These are phyloP conservation scores for Peromyscus melanophrys DNA, from an alignment of 2,797 vertebrate species.

Conservation along the genomic window DNA sequence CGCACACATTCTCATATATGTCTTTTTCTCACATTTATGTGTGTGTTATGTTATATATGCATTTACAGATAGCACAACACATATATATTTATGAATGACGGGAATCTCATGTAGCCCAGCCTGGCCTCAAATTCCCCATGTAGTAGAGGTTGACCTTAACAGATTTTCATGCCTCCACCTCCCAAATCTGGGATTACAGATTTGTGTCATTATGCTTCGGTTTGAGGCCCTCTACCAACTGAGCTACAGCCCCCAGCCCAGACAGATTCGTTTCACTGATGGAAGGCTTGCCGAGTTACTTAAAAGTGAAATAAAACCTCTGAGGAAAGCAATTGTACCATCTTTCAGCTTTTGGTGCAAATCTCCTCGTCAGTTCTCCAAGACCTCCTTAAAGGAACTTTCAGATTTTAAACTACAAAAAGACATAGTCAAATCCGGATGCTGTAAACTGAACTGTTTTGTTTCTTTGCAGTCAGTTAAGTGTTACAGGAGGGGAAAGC, in stretches of 20 bases:
- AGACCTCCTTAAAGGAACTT: background rate
- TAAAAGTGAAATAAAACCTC: background rate
- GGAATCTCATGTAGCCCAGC: background rate
- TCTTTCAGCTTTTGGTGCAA: background rate
- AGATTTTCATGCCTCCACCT: background rate
- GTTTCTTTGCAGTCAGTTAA: conserved; percentile 72
- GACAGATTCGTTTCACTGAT: background rate
- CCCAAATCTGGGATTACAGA: background rate
- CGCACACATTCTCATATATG: background rate
- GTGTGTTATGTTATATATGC: background rate
- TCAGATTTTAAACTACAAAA: background rate
- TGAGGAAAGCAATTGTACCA: background rate
- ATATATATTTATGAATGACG: background rate
- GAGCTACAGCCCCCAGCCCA: background rate
- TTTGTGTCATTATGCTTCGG: background rate
- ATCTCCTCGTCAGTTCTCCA: background rate
- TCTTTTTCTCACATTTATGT: background rate
- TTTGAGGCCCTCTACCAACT: background rate
- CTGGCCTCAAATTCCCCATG: background rate
- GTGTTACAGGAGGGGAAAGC: conserved; percentile 26
- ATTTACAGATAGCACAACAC: background rate
- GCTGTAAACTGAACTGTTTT: conserved; percentile 45
- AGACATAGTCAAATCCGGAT: background rate
- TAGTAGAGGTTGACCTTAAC: background rate
- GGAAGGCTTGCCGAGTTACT: background rate